Conservation (phyloP, 64 coral and sea anemone species). For the Actinia equina region DNA sequence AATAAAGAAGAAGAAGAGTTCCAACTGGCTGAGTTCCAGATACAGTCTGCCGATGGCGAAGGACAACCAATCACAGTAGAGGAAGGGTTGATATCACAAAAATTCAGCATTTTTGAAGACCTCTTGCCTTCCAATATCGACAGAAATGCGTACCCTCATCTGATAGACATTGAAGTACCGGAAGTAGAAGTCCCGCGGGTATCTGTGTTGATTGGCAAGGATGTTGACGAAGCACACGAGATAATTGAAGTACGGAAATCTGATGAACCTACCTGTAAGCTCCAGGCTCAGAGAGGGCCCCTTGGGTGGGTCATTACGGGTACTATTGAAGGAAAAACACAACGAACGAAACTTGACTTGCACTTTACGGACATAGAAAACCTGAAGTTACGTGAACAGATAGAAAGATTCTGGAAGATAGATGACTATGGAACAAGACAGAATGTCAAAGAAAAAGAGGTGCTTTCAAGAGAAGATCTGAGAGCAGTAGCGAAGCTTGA, state of each 20-base stretch:
- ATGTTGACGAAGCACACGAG: conserved; percentile 35
- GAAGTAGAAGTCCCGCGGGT: conserved; percentile 41
- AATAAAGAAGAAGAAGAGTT: conserved; percentile 30
- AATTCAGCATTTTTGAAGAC: conserved; percentile 26
- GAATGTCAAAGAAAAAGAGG: too few species aligned
- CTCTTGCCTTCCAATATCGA: conserved; percentile 26
- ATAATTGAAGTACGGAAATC: conserved; percentile 33
- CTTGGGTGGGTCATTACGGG: too few species aligned
- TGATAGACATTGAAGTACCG: conserved; percentile 41
- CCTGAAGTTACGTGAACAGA: too few species aligned
- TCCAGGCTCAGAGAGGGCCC: too few species aligned
- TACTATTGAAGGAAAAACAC: too few species aligned
- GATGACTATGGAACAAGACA: too few species aligned
- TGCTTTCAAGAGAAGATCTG: too few species aligned
- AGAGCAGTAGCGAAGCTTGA: too few species aligned
- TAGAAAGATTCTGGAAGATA: too few species aligned
- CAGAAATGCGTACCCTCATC: conserved; percentile 15
- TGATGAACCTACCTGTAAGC: not conserved
- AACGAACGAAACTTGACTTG: too few species aligned
- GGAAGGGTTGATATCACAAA: conserved; percentile 6
- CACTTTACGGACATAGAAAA: too few species aligned
- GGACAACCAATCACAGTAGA: conserved; percentile 16
- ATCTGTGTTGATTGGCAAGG: conserved; percentile 41
- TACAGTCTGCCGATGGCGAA: conserved; percentile 31
- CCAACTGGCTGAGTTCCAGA: conserved; percentile 8